Base-by-base conservation (phyloP, 2,888 invertebrate species). In the Mesopsocus fuscifrons region DNA sequence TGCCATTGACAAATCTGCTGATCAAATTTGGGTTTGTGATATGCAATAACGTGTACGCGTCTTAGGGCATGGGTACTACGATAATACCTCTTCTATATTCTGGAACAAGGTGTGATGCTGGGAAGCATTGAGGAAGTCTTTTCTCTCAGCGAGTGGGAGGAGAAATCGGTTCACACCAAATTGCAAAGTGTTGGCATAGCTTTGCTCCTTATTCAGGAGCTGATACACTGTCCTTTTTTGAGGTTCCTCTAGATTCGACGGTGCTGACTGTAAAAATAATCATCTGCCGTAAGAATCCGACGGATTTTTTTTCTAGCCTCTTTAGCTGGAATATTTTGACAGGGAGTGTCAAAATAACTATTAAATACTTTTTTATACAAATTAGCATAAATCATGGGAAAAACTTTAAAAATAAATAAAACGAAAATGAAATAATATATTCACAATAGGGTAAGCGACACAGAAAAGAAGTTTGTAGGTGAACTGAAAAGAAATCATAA, bases 61-160 rank as follows among this genome's bases (percentile, higher is more conserved):
- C n/a, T n/a, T n/a, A n/a, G n/a, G n/a, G n/a, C n/a, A n/a, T n/a
- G n/a, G n/a, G n/a, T n/a, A n/a, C n/a, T n/a, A n/a, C n/a, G 26
- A 11, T 26, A 60, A 53, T 59, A 80, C 74, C 68, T 85, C 85
- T 59, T 85, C 84, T 51, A 79, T 71, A 60, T 87, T 87, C 63
- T 87, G 85, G 59, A 85, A 87, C 44, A 87, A 64, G 26, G 77
- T 68, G 57, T 76, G 71, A 59, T 85, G 84, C 56, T 87, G 85
- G 42, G 71, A 69, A 2, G 76, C 71, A 2, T 77, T 72, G 42
- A 85, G 74, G 9, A 85, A 67, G 55, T 85, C 85, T 41, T 74
- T 74, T 45, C 80, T 67, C 53, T 84, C 83, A 3, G 71, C 67
- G 49, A 85, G 59, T 0, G 84, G 80, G 1, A 75, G 72, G 35